Conservation (phyloP, 1,140 invertebrate species). For the Trichonephila inaurata region DNA sequence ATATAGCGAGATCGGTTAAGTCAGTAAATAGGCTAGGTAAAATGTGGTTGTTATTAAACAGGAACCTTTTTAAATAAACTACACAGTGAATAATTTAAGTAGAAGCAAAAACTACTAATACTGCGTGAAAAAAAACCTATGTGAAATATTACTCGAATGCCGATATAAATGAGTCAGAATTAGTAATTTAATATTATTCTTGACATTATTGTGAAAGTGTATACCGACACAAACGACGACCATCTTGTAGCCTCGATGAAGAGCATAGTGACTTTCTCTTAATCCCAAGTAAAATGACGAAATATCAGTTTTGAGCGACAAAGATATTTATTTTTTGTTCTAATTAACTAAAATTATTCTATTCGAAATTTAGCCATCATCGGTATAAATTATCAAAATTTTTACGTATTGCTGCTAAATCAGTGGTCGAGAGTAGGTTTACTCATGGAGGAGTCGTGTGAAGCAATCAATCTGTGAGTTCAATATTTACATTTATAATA, state of each 20-base stretch:
- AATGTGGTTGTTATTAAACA: conserved; percentile 19
- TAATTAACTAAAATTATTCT: not conserved
- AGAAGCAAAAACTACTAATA: conserved; percentile 3
- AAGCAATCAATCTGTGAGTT: conserved; percentile 42
- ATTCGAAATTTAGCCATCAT: not conserved
- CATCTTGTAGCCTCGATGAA: conserved; percentile 64
- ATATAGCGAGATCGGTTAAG: conserved; percentile 11
- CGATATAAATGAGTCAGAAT: not conserved
- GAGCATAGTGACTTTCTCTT: not conserved
- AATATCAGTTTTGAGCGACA: not conserved
- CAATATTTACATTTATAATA: conserved; percentile 49
- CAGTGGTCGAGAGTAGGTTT: conserved; percentile 58
- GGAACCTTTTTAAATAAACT: not conserved
- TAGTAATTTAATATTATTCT: not conserved
- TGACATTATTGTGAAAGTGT: not conserved
- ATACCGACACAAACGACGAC: conserved; percentile 62
- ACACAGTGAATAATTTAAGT: not conserved
- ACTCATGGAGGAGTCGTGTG: conserved; percentile 61
- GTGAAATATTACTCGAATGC: not conserved
- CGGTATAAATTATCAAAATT: not conserved
- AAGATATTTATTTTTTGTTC: not conserved
- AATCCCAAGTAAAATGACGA: not conserved
- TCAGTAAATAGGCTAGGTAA: conserved; percentile 3
- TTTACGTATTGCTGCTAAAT: no score
- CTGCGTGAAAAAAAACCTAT: not conserved